Conservation (phyloP, 2,888 invertebrate genomes). For the Mycalesis mineus region DNA sequence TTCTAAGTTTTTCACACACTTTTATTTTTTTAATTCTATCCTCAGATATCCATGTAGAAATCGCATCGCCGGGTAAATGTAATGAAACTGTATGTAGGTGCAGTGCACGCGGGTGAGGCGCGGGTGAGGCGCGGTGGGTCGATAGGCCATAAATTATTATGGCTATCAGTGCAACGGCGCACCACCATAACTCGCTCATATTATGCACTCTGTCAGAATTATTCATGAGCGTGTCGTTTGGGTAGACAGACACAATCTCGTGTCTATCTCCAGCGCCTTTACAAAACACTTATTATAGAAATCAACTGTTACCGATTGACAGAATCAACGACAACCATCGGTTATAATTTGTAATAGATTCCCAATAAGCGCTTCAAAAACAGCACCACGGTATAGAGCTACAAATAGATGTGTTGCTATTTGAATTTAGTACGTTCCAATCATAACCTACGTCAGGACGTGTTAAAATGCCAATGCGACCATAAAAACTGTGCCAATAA, state of each 20-base stretch:
- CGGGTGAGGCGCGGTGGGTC: conserved; percentile 16
- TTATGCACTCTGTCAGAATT: conserved; percentile 21
- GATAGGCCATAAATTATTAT: conserved; percentile 24
- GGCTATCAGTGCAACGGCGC: conserved; percentile 15
- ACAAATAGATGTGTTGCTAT: no score
- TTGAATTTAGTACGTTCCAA: no score
- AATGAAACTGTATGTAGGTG: background rate
- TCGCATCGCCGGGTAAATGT: background rate
- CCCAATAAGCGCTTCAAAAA: no score
- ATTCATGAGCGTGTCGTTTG: conserved; percentile 18
- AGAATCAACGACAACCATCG: background rate
- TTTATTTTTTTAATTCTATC: no score
- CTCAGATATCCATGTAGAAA: background rate
- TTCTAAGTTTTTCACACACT: no score
- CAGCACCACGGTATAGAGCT: no score
- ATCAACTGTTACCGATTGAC: background rate
- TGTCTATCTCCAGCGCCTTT: background rate
- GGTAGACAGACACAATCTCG: conserved; percentile 9
- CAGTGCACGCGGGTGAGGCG: conserved; percentile 9
- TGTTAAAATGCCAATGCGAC: no score
- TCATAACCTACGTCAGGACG: no score
- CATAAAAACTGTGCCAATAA: no score
- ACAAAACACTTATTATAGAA: background rate
- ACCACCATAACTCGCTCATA: conserved; percentile 18
- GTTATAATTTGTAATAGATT: no score